Conservation (phyloP, 2,888 invertebrate species). For the Dorcus parallelipipedus region DNA sequence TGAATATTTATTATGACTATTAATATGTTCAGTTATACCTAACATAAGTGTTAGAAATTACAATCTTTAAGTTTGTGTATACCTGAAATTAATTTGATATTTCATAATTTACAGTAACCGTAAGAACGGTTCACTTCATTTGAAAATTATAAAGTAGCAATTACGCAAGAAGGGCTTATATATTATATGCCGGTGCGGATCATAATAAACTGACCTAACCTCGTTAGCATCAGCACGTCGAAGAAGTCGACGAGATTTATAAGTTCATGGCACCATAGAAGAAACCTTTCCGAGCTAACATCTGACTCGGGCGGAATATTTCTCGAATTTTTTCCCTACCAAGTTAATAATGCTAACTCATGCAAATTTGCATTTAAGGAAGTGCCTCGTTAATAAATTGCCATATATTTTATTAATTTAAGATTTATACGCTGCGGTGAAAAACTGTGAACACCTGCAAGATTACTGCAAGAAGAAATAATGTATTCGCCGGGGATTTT, state of each 20-base stretch:
- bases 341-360: constrained; percentile 24
- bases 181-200: not conserved
- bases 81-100: too few species aligned
- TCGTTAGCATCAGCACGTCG: not conserved
- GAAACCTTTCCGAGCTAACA: not conserved
- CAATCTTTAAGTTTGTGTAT: too few species aligned
- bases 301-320: constrained; percentile 1
- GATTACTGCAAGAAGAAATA: constrained; percentile 20
- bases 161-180: not conserved
- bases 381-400: constrained; percentile 27
- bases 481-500: constrained; percentile 12
- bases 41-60: too few species aligned
- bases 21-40: too few species aligned
- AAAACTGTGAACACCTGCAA: constrained; percentile 25
- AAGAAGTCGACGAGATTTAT: not conserved
- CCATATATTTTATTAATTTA: constrained; percentile 27
- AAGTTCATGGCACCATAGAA: not conserved
- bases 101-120: too few species aligned
- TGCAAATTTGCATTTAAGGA: constrained; percentile 27
- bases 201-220: not conserved
- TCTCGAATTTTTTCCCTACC: not conserved
- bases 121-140: too few species aligned
- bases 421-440: constrained; percentile 23
- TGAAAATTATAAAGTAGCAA: not conserved
- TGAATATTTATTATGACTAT: too few species aligned